Evolutionary conservation across 2,797 vertebrate species (phyloP).

Genomic region (Capromys pilorides): DNA sequence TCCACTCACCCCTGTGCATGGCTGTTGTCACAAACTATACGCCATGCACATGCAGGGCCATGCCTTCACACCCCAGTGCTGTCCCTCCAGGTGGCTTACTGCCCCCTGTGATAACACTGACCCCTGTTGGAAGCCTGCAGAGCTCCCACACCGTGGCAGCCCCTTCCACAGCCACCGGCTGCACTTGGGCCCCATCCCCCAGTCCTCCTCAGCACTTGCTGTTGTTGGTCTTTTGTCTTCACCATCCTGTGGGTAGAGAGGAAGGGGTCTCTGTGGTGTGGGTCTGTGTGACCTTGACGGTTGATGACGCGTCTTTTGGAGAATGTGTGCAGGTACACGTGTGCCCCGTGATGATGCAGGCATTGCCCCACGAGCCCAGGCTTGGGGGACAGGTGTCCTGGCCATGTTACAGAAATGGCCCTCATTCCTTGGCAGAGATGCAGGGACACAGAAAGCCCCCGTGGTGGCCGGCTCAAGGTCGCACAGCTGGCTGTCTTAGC

Average conservation of each 20-base stretch:
- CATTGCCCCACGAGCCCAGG: background rate
- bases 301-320: background rate
- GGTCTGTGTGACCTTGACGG: rapidly evolving
- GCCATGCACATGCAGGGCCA: background rate
- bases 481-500: background rate
- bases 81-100: rapidly evolving
- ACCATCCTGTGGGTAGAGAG: rapidly evolving
- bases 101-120: rapidly evolving
- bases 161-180: rapidly evolving
- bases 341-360: rapidly evolving
- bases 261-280: rapidly evolving
- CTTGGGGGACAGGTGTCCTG: background rate
- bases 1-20: background rate
- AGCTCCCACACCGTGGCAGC: rapidly evolving
- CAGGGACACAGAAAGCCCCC: background rate
- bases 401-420: rapidly evolving
- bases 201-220: rapidly evolving
- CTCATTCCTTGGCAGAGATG: background rate
- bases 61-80: rapidly evolving
- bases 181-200: rapidly evolving
- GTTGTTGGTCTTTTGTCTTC: rapidly evolving
- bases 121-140: background rate
- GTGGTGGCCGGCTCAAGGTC: background rate
- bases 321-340: background rate
- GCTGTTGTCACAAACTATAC: background rate